These are phyloP conservation scores for Scomber scombrus DNA, from an alignment of 2,113 vertebrate genomes.

Conservation along the genomic window DNA sequence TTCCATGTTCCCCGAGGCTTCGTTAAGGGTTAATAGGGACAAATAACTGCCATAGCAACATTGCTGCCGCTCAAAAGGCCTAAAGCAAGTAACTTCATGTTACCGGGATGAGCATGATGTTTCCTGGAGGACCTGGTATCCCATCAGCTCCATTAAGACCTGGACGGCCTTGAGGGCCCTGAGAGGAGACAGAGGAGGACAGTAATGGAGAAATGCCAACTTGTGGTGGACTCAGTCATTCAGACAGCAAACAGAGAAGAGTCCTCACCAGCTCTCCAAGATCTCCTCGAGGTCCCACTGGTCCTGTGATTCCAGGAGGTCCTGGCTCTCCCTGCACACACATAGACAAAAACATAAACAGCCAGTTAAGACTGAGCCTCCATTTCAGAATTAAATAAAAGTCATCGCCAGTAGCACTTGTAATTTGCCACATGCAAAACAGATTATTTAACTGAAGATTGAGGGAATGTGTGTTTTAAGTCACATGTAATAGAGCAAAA, in stretches of 20 bases:
- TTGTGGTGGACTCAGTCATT: not conserved
- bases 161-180: slow-evolving; percentile 92
- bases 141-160: slow-evolving; percentile 95
- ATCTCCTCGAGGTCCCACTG: slow-evolving; percentile 91
- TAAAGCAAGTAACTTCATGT: slow-evolving; percentile 61
- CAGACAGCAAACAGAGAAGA: not conserved
- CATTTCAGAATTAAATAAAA: not conserved
- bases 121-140: slow-evolving; percentile 95
- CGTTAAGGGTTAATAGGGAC: slow-evolving; percentile 35
- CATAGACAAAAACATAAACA: slow-evolving; percentile 14
- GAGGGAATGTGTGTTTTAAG: slow-evolving; percentile 13
- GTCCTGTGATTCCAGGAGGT: slow-evolving; percentile 89
- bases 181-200: slow-evolving; percentile 39
- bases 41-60: slow-evolving; percentile 40
- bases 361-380: not conserved
- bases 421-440: not conserved
- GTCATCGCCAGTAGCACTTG: not conserved
- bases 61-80: slow-evolving; percentile 6
- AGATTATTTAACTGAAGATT: not conserved
- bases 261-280: slow-evolving; percentile 92
- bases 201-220: not conserved
- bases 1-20: slow-evolving; percentile 19
- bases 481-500: slow-evolving; percentile 1
- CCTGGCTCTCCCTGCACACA: slow-evolving; percentile 81
- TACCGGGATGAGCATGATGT: slow-evolving; percentile 95